These are phyloP conservation scores for Heliconius hortense DNA, from an alignment of 2,888 invertebrate species.

Conservation along the genomic window DNA sequence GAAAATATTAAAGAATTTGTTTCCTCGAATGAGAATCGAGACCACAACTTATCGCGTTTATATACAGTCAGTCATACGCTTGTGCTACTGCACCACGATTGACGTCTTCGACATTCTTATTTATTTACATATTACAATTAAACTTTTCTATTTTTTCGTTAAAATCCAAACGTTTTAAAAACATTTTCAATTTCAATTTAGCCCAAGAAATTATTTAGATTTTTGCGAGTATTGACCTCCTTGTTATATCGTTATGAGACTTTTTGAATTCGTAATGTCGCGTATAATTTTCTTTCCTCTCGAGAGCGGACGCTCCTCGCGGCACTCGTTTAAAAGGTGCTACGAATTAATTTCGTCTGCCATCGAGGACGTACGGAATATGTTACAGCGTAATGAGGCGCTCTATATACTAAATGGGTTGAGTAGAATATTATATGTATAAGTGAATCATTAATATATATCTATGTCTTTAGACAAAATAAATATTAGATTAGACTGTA, in stretches of 20 bases:
- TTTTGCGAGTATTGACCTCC: constrained; percentile 51
- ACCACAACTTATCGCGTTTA: no score
- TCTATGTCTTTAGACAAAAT: no score
- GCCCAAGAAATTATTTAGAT: constrained; percentile 7
- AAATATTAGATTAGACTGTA: no score
- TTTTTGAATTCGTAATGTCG: constrained; percentile 76
- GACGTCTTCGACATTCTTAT: no score
- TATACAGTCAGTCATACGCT: no score
- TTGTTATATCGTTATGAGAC: constrained; percentile 66
- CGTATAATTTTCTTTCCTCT: constrained; percentile 66
- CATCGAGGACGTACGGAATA: constrained; percentile 53
- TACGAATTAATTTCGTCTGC: constrained; percentile 75
- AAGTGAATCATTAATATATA: no score
- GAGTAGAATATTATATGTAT: no score
- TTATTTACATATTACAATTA: no score
- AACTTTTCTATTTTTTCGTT: background rate
- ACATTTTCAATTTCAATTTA: background rate
- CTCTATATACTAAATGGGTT: background rate
- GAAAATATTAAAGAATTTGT: no score
- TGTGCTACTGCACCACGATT: no score
- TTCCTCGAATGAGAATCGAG: no score
- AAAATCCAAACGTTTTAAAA: background rate
- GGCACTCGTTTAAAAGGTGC: constrained; percentile 70
- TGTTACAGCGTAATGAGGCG: constrained; percentile 24
- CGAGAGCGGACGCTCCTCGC: constrained; percentile 48